Conservation (phyloP, 2,888 invertebrate species). For the Kuschelorhynchus macadamiae region DNA sequence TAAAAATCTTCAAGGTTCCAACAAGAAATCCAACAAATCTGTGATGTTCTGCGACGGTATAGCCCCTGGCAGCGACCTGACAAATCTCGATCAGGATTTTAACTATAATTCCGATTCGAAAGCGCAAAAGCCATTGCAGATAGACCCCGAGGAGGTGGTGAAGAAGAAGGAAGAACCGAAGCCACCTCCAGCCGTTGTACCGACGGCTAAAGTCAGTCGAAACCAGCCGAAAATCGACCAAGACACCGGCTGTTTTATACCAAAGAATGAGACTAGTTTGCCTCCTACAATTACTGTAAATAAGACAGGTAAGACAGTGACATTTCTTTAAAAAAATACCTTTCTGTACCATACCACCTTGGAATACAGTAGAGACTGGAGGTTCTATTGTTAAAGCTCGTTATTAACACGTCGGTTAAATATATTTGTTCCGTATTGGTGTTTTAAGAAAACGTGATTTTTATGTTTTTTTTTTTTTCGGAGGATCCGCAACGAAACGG, state of each 20-base stretch:
- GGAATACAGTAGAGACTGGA: no score
- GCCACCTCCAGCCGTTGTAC: conserved; percentile 31
- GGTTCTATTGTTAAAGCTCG: no score
- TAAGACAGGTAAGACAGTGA: conserved; percentile 72
- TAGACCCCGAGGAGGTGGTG: conserved; percentile 7
- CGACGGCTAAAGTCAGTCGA: conserved; percentile 50
- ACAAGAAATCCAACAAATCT: conserved; percentile 76
- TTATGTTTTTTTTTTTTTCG: no score
- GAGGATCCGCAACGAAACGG: no score
- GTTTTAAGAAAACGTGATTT: no score
- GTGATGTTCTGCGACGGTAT: conserved; percentile 94
- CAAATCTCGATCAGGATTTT: conserved; percentile 80
- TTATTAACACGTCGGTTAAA: no score
- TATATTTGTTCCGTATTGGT: no score
- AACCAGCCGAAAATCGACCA: conserved; percentile 69
- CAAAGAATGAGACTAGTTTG: conserved; percentile 70
- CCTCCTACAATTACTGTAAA: conserved; percentile 73
- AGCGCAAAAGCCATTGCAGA: neutral
- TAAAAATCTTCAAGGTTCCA: conserved; percentile 62
- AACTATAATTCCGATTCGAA: conserved; percentile 57
- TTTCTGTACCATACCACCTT: no score
- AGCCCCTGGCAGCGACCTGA: conserved; percentile 88
- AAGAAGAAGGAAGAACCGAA: conserved; percentile 40
- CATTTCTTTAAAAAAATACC: no score
- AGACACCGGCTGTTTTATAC: conserved; percentile 73